Base-by-base conservation (phyloP, 2,888 invertebrate species). In the Parnassius mnemosyne region DNA sequence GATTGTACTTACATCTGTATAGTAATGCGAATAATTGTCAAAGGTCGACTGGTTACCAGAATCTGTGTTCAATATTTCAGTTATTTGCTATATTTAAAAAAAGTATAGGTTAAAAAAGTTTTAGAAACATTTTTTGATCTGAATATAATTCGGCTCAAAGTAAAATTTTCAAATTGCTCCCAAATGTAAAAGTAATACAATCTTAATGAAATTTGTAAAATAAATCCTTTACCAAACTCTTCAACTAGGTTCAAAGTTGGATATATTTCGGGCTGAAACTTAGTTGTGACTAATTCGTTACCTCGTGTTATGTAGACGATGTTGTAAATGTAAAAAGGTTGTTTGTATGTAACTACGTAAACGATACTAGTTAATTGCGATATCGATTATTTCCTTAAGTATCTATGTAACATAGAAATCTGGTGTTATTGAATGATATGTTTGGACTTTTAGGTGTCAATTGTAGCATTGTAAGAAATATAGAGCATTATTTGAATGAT, bases 221-320 rank as follows among this genome's bases (percentile, higher is more conserved):
- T 41, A 47, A 47, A 47, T 9, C 13, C 13, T 47, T 13, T 47
- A 16, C 13, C 1, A 47, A 44, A 55, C 42, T 50, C 34, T 51
- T 51, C 10, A 55, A 60, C 50, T 60, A 53, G 63, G 64, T 64
- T 65, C 58, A 59, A 65, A 61, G 66, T 63, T 68, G 65, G 63
- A 63, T 60, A 59, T 65, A 56, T 59, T 66, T 64, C 60, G 66
- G 66, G 66, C 61, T 66, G 66, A 65, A 68, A 67, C 60, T 66
- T 74, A 75, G 71, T 72, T 72, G 71, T 77, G 73, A 74, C 72
- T 76, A 74, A 77, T 73, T 72, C 68, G 71, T 73, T 74, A 69
- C 70, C 71, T 72, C 73, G 74, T 73, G 67, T 71, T 76, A 67
- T 67, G 76, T 80, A 78, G 76, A 74, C 68, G 66, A 68, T 74